These are phyloP conservation scores for Tethea ocularis DNA, from an alignment of 2,888 invertebrate species.

Conservation along the genomic window DNA sequence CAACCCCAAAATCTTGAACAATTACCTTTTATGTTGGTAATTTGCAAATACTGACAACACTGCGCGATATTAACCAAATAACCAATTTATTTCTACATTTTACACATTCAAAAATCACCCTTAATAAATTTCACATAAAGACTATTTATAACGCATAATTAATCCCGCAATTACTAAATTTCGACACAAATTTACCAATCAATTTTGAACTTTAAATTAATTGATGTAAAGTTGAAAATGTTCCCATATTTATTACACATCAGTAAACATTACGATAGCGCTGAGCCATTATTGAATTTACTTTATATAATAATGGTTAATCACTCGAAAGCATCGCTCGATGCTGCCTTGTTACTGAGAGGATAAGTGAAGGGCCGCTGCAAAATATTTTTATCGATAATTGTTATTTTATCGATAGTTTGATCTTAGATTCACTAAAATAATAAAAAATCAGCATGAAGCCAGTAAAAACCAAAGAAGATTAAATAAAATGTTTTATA, in stretches of 20 bases:
- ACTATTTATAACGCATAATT: background rate
- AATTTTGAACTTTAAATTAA: conserved; percentile 40
- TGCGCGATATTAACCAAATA: conserved; percentile 45
- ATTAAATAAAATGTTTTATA: too few relatives aligned
- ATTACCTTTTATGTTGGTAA: conserved; percentile 75
- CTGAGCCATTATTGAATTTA: conserved; percentile 82
- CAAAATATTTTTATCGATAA: conserved; percentile 27
- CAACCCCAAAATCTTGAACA: conserved; percentile 64
- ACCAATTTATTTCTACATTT: conserved; percentile 42
- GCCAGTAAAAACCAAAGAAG: too few relatives aligned
- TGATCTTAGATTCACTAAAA: too few relatives aligned
- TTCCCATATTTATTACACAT: conserved; percentile 30
- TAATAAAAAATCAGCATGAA: too few relatives aligned
- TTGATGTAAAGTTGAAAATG: conserved; percentile 39
- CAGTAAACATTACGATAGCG: conserved; percentile 77
- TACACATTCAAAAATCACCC: conserved; percentile 14
- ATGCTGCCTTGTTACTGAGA: conserved; percentile 76
- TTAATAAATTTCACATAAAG: conserved; percentile 12
- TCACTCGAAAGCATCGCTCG: conserved; percentile 78
- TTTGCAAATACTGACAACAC: conserved; percentile 75
- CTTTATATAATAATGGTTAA: conserved; percentile 84
- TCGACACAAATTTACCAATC: conserved; percentile 15
- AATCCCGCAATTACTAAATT: conserved; percentile 11
- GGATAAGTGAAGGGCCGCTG: conserved; percentile 46
- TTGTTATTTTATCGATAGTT: background rate